Evolutionary conservation across 2,797 vertebrate genomes (phyloP).

Genomic region (Nasua narica): DNA sequence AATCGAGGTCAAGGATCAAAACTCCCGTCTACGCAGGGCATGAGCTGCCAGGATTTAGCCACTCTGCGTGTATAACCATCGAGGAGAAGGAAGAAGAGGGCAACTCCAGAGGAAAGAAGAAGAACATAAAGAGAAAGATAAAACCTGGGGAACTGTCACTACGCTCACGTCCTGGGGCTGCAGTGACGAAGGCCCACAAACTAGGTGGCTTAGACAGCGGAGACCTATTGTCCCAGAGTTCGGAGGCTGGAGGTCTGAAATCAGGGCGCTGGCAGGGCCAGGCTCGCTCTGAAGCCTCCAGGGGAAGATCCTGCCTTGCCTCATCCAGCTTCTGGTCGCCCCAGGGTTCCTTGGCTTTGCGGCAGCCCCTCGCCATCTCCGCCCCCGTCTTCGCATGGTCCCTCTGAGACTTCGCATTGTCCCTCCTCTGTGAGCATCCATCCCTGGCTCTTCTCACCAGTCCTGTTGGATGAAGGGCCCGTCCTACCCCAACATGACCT

Average conservation of each 20-base stretch:
- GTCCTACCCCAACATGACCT: neutral
- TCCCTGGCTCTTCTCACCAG: neutral
- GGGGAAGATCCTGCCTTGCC: no score
- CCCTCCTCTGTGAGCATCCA: neutral
- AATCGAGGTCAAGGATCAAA: neutral
- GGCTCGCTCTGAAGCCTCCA: neutral
- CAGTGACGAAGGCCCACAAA: no score
- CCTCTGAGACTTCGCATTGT: no score
- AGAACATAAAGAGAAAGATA: neutral
- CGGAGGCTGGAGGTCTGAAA: neutral
- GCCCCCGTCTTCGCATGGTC: fast-evolving
- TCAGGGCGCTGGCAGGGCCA: no score
- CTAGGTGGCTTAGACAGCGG: neutral
- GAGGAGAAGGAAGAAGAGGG: neutral
- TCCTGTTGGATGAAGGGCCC: neutral
- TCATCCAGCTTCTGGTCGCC: neutral
- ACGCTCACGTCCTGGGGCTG: neutral
- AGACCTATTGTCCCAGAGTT: neutral
- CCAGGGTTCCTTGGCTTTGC: neutral
- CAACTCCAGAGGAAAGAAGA: neutral
- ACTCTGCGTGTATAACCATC: neutral
- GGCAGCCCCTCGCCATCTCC: no score
- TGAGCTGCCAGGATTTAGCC: neutral
- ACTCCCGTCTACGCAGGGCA: no score
- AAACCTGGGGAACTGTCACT: no score